Conservation (phyloP, 2,888 invertebrate species). For the Melieria picta region DNA sequence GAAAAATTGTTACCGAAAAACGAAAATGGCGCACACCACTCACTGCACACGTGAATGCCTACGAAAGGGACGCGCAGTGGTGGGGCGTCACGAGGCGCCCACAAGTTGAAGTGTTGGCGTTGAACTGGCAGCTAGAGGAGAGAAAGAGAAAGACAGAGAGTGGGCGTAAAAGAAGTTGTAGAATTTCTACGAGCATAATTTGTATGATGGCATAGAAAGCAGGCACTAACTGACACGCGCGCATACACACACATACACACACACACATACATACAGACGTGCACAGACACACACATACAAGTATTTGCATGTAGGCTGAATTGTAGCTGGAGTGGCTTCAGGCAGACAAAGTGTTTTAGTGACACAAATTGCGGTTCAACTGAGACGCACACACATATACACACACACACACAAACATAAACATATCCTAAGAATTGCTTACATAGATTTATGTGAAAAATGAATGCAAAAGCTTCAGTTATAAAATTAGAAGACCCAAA, state of each 20-base stretch:
- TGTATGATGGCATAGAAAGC: background rate
- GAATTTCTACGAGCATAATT: constrained; percentile 7
- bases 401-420: constrained; percentile 1
- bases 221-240: background rate
- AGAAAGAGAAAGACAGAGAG: no score
- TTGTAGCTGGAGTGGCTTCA: background rate
- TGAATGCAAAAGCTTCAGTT: background rate
- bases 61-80: no score
- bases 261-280: background rate
- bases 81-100: no score
- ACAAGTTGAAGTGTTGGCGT: no score
- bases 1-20: background rate
- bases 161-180: background rate
- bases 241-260: background rate
- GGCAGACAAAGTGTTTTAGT: constrained; percentile 2
- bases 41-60: no score
- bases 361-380: constrained; percentile 11
- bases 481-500: no score
- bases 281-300: background rate
- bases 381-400: background rate
- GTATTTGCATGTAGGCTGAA: background rate
- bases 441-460: background rate
- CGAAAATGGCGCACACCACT: no score
- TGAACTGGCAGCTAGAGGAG: no score
- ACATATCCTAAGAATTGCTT: background rate